These are phyloP conservation scores for Nannobrachium achirus DNA, from an alignment of 2,113 vertebrate species.

Conservation along the genomic window DNA sequence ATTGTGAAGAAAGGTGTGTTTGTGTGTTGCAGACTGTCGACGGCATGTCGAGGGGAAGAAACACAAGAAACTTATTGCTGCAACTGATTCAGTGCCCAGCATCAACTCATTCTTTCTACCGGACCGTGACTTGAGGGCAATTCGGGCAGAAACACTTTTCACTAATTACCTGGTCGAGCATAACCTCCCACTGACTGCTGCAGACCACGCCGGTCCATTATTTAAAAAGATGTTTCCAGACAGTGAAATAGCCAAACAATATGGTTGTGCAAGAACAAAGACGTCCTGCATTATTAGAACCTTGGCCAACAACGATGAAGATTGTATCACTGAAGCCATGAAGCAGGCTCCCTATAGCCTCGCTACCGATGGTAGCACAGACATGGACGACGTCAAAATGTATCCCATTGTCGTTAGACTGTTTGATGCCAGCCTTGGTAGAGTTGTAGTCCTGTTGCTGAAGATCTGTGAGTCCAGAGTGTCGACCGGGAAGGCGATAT, in stretches of 20 bases:
- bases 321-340: slow-evolving; percentile 8
- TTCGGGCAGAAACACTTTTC: slow-evolving; percentile 15
- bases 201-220: neutral
- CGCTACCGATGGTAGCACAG: slow-evolving; percentile 14
- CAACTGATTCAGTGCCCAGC: neutral
- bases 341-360: slow-evolving; percentile 11
- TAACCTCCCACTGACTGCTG: slow-evolving; percentile 7
- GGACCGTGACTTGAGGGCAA: neutral
- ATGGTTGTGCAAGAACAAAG: neutral
- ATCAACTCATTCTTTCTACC: neutral
- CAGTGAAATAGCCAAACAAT: slow-evolving; percentile 10
- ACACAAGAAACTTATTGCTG: neutral
- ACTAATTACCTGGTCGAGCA: slow-evolving; percentile 9
- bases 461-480: slow-evolving; percentile 7
- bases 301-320: neutral
- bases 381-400: slow-evolving; percentile 10
- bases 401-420: slow-evolving; percentile 12
- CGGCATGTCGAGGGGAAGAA: slow-evolving; percentile 11
- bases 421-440: slow-evolving; percentile 20
- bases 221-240: slow-evolving; percentile 18
- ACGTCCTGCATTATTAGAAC: slow-evolving; percentile 5
- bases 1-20: too few relatives aligned
- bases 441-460: slow-evolving; percentile 6
- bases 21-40: slow-evolving; percentile 9
- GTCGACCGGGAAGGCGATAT: slow-evolving; percentile 2